Conservation (phyloP, 2,888 invertebrate species). For the Smittia sp. region DNA sequence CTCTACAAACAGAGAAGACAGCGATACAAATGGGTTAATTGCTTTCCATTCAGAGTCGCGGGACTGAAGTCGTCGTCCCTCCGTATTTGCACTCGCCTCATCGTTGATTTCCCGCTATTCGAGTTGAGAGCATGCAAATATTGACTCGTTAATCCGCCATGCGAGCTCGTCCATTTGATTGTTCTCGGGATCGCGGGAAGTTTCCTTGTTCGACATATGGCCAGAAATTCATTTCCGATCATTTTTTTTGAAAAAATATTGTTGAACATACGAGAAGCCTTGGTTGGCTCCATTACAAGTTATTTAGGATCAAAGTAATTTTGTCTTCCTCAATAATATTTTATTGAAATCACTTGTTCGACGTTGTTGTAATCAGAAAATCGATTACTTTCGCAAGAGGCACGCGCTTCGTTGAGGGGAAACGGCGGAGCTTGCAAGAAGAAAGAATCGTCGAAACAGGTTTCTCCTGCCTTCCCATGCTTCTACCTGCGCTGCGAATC, state of each 20-base stretch:
- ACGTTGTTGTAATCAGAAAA: not conserved
- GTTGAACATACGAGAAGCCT: not conserved
- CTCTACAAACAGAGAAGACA: not conserved
- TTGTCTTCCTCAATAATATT: too few species aligned
- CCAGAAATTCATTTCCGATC: conserved; percentile 8
- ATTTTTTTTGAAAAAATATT: not conserved
- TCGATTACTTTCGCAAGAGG: not conserved
- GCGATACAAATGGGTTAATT: conserved; percentile 9
- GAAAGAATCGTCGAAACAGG: not conserved
- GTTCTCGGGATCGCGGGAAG: too few species aligned
- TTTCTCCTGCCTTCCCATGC: not conserved
- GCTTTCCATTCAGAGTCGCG: not conserved
- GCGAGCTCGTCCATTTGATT: not conserved
- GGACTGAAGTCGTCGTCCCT: not conserved
- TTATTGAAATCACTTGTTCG: not conserved
- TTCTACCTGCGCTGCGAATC: not conserved
- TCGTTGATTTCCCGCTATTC: not conserved
- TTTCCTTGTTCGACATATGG: not conserved
- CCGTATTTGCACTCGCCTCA: not conserved
- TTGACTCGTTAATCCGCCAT: not conserved
- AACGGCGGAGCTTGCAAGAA: not conserved
- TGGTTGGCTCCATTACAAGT: too few species aligned
- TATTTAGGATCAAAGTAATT: too few species aligned
- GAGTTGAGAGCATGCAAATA: not conserved
- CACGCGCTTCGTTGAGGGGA: conserved; percentile 7